phyloP scores from a whole-genome alignment of 2,113 vertebrate genomes.

The Phrynosoma blainvillii region DNA sequence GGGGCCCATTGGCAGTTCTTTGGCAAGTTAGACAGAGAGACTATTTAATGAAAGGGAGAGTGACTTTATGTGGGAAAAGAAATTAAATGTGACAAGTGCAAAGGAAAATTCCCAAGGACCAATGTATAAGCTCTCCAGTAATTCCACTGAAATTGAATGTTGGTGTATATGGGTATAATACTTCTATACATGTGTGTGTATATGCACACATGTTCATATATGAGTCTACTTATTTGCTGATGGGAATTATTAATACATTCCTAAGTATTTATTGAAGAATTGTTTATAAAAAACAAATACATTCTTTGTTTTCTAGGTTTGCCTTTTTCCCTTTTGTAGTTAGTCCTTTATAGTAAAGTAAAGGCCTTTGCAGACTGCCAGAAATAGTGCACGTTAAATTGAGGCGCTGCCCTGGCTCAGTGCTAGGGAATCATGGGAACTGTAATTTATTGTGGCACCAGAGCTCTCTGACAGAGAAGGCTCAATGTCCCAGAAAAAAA shows the following conservation, averaged over 20 bases:
- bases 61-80: conserved; percentile 72
- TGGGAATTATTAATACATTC: conserved; percentile 22
- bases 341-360: conserved; percentile 30
- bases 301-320: conserved; percentile 14
- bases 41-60: conserved; percentile 80
- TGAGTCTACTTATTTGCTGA: background rate
- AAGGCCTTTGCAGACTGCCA: no score
- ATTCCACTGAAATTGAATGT: conserved; percentile 32
- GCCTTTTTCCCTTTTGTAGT: background rate
- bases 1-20: conserved; percentile 84
- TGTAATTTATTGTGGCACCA: no score
- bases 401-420: no score
- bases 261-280: conserved; percentile 10
- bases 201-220: background rate
- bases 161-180: background rate
- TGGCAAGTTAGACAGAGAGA: conserved; percentile 84
- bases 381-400: no score
- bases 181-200: background rate
- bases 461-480: no score
- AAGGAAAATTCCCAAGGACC: conserved; percentile 50
- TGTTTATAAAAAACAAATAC: conserved; percentile 31
- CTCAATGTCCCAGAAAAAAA: no score
- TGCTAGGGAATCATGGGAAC: no score
- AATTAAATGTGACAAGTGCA: conserved; percentile 59
- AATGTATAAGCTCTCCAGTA: conserved; percentile 45